Evolutionary conservation across 2,113 vertebrate species (phyloP).

Genomic region (Monarcha castaneiventris): DNA sequence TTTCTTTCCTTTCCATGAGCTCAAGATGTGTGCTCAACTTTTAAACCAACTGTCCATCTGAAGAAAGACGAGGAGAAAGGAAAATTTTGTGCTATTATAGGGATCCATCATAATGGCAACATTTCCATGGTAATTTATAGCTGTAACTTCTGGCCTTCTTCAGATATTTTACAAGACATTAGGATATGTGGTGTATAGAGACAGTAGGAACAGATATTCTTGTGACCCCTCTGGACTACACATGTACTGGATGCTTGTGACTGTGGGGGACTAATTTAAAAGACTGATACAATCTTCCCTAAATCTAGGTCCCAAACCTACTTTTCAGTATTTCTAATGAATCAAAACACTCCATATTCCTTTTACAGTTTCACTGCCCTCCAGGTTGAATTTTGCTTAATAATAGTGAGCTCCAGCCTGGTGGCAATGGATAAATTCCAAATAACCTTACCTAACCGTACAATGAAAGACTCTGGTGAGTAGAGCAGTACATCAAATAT

Average conservation of each 20-base stretch:
- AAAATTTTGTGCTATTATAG: not conserved
- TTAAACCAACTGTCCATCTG: not conserved
- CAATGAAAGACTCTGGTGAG: not conserved
- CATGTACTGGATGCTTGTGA: not conserved
- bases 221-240: not conserved
- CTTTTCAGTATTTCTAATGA: not conserved
- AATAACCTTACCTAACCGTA: slow-evolving; percentile 9
- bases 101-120: not conserved
- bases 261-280: not conserved
- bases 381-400: not conserved
- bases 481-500: slow-evolving; percentile 19
- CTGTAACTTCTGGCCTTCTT: not conserved
- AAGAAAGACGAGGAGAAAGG: not conserved
- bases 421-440: not conserved
- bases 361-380: not conserved
- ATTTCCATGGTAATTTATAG: not conserved
- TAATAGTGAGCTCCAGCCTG: not conserved
- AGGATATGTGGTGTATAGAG: not conserved
- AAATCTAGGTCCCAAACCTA: not conserved
- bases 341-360: not conserved
- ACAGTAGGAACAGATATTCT: not conserved
- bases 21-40: not conserved
- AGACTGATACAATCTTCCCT: not conserved
- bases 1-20: not conserved
- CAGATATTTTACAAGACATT: not conserved